A percentile compares a stretch with the other conserved stretches of the same genome.
Conservation (phyloP, 2,888 invertebrate genomes). For the Dolichopus griseipennis region DNA sequence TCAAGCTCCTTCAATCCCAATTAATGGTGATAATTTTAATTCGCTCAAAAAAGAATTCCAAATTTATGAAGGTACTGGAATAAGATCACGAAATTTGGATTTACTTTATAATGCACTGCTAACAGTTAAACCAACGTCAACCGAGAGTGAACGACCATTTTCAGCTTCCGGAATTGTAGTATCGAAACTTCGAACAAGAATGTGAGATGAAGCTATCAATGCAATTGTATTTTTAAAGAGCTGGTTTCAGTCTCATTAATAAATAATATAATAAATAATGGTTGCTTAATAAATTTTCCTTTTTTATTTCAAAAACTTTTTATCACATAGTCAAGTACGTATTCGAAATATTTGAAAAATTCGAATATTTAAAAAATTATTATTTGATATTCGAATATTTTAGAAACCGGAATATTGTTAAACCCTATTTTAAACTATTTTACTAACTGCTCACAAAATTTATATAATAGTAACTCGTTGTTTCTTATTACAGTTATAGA, state of each 20-base stretch:
- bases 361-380: conserved; percentile 5
- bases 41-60: not conserved
- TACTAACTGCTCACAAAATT: too few species aligned
- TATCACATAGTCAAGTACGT: not conserved
- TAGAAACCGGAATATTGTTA: not conserved
- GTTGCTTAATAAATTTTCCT: not conserved
- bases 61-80: not conserved
- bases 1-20: conserved; percentile 7
- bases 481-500: too few species aligned
- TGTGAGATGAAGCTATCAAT: not conserved
- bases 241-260: conserved; percentile 7
- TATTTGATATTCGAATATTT: conserved; percentile 8
- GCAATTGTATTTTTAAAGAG: conserved; percentile 1
- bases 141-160: not conserved
- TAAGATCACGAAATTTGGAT: conserved; percentile 7
- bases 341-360: conserved; percentile 2
- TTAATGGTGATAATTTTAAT: not conserved
- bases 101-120: conserved; percentile 1
- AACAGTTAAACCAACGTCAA: conserved; percentile 7
- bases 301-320: too few species aligned
- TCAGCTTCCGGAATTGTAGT: conserved; percentile 5
- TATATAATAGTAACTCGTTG: too few species aligned
- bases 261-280: not conserved
- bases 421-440: not conserved
- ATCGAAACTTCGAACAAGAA: conserved; percentile 7